These are phyloP conservation scores for Eulemur macaco DNA, from an alignment of 2,113 vertebrate species.

Conservation along the genomic window DNA sequence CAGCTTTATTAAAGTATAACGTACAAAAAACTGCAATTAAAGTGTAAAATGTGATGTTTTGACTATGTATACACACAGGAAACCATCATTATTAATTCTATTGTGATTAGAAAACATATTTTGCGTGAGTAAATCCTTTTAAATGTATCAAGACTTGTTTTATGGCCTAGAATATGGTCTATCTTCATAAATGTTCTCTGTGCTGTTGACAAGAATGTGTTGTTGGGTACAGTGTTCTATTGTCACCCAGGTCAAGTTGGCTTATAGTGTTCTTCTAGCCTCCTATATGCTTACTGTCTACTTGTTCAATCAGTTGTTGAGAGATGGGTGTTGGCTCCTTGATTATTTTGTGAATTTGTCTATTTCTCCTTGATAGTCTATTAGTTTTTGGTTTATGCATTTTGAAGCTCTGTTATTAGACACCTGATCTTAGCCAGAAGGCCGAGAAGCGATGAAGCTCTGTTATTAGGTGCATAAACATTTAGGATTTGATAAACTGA, in stretches of 20 bases:
- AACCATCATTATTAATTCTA: neutral
- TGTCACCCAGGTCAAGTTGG: neutral
- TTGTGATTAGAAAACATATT: neutral
- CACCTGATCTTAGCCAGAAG: no score
- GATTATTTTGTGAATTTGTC: neutral
- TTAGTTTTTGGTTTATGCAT: neutral
- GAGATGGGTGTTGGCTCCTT: neutral
- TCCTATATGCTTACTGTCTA: neutral
- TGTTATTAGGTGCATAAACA: neutral
- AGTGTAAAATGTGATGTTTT: neutral
- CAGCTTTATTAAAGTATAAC: neutral
- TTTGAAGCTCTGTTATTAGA: neutral
- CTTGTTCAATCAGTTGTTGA: neutral
- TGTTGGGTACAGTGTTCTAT: neutral
- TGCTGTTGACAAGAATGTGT: neutral
- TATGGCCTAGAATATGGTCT: neutral
- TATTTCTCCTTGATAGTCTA: neutral
- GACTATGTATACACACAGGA: neutral
- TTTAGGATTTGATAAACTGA: neutral
- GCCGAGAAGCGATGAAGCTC: neutral
- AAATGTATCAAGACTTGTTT: neutral
- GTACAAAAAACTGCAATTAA: neutral
- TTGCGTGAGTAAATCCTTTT: neutral
- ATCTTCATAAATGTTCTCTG: neutral
- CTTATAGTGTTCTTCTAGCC: neutral